Conservation (phyloP, 2,888 invertebrate species). For the Phalera bucephala region DNA sequence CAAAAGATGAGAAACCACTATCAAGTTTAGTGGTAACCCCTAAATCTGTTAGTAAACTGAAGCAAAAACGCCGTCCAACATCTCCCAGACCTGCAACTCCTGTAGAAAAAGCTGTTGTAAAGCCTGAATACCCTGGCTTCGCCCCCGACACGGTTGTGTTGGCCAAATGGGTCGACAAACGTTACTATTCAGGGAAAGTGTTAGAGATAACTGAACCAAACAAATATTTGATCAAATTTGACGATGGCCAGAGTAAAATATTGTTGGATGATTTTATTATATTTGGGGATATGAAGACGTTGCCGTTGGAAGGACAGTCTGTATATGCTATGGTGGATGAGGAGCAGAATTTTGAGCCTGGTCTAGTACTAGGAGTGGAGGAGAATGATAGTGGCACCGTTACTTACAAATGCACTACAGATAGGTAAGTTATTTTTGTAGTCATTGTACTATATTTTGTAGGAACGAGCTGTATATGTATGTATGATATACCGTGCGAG, state of each 20-base stretch:
- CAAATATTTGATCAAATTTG: conserved; percentile 85
- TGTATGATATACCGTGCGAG: too few relatives aligned
- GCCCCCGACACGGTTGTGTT: conserved; percentile 79
- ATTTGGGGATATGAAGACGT: conserved; percentile 75
- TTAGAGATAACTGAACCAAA: conserved; percentile 79
- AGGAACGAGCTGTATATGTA: too few relatives aligned
- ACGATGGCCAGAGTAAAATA: conserved; percentile 84
- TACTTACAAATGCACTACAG: conserved; percentile 73
- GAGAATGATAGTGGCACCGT: conserved; percentile 70
- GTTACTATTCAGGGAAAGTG: conserved; percentile 86
- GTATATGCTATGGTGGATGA: conserved; percentile 81
- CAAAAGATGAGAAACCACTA: conserved; percentile 67
- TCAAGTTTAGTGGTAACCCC: conserved; percentile 63
- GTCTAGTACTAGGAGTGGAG: conserved; percentile 72
- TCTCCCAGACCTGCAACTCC: conserved; percentile 74
- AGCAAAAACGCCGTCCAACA: conserved; percentile 66
- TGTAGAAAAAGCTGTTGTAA: conserved; percentile 58
- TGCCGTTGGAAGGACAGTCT: conserved; percentile 79
- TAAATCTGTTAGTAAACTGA: conserved; percentile 69
- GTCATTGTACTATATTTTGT: too few relatives aligned
- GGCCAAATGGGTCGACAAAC: conserved; percentile 87
- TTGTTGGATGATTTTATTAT: conserved; percentile 85
- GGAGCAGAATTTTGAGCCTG: conserved; percentile 80
- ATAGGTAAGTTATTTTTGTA: conserved; percentile 69
- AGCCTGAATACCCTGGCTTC: conserved; percentile 63